phyloP scores from a whole-genome alignment of 1,140 invertebrate genomes.

The Campoletis sonorensis region DNA sequence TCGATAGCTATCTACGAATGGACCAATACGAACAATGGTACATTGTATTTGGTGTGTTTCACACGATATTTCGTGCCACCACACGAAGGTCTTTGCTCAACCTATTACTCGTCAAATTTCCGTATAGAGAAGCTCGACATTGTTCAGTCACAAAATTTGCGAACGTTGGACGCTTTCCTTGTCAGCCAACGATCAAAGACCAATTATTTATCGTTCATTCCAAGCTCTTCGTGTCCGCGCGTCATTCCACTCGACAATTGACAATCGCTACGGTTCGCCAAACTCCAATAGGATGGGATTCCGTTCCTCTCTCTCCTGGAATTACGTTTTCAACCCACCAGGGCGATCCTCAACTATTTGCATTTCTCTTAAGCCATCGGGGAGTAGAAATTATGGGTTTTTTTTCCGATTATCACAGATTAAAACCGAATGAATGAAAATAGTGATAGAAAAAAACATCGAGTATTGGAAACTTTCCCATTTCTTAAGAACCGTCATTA shows the following conservation, averaged over 20 bases:
- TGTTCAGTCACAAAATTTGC: background rate
- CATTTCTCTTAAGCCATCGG: too few relatives aligned
- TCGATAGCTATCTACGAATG: background rate
- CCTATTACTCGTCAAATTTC: slow-evolving; percentile 6
- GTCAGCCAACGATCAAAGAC: background rate
- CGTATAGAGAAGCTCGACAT: background rate
- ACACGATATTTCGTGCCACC: too few relatives aligned
- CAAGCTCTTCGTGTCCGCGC: background rate
- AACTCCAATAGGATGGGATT: background rate
- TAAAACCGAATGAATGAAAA: too few relatives aligned
- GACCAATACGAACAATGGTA: background rate
- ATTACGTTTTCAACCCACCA: too few relatives aligned
- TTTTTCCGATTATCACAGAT: too few relatives aligned
- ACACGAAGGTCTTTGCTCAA: too few relatives aligned
- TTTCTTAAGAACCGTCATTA: too few relatives aligned
- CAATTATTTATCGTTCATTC: slow-evolving; percentile 7
- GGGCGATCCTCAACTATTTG: too few relatives aligned
- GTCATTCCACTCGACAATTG: background rate
- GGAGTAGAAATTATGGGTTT: too few relatives aligned
- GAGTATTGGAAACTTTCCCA: too few relatives aligned
- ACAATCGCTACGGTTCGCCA: background rate
- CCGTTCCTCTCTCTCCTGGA: too few relatives aligned
- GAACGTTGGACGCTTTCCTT: background rate
- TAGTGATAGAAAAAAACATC: too few relatives aligned
- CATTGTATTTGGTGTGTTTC: background rate